Evolutionary conservation across 1,140 invertebrate genomes (phyloP), one percentile per base, ranked within the genome.

Genomic region (Neomicropteryx cornuta): DNA sequence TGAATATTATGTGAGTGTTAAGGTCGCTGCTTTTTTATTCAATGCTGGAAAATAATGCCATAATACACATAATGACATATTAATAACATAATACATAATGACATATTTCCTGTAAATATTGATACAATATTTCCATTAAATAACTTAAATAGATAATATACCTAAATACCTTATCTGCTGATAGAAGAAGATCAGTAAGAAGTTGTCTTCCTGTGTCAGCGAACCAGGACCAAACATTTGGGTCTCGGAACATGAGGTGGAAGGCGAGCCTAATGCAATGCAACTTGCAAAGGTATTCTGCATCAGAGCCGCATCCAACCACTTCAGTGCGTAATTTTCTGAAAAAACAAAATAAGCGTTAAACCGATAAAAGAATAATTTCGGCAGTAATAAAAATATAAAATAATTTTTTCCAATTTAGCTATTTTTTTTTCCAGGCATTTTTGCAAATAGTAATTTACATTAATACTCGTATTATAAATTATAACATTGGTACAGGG

Each of bases 241-340:
- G 68, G 53, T 85, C 76, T 50, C 73, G 73, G 54, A 96, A 83
- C 36, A 94, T 69, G 50, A 77, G 71, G 50, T 84, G 78, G 58
- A 94, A 89, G 20, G 89, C 91, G 36, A 85, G 68, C 27, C 94
- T 74, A 24, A 92, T 63, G 56, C 93, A 96, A 52, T 94, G 83
- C 19, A 97, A 70, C 70, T 97, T 97, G 14, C 89, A 89, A 43
- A 97, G 66, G 66, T 94, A 97, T 65, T 98, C 95, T 14, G 79
- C 76, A 58, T 95, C 90, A n/a, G 82, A 87, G 18, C 77, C 73
- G 60, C 92, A 96, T 36, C 81, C 76, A 10, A 94, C 82, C 45
- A 91, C 64, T 46, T 92, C 87, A 1, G 90, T 87, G 35, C 92
- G 80, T 32, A 87, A 65, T 31, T 77, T 78, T 48, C 85, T 60